These are phyloP conservation scores for Athripsodes cinereus DNA, from an alignment of 2,888 invertebrate species.

Conservation along the genomic window DNA sequence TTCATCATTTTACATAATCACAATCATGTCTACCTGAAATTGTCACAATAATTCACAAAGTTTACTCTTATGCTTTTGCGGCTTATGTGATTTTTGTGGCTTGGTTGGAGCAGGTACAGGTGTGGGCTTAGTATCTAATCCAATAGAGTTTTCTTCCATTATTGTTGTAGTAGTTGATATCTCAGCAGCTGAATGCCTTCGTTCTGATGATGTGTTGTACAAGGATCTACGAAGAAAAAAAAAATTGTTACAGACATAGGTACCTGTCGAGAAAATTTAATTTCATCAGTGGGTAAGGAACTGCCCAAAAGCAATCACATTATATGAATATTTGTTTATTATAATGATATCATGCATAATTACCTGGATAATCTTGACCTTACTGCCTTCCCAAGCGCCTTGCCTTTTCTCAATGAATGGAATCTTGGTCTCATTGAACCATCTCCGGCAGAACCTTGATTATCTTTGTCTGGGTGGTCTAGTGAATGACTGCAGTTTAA, in stretches of 20 bases:
- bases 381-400: constrained; percentile 36
- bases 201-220: constrained; percentile 31
- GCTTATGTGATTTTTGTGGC: constrained; percentile 30
- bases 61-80: constrained; percentile 39
- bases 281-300: no score
- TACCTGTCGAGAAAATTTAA: no score
- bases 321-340: no score
- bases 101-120: constrained; percentile 29
- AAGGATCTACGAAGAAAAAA: constrained; percentile 39
- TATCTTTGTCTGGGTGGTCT: constrained; percentile 39
- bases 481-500: constrained; percentile 61
- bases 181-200: constrained; percentile 24
- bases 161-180: constrained; percentile 24
- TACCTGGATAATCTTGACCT: constrained; percentile 47
- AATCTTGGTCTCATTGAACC: constrained; percentile 35
- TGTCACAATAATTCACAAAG: constrained; percentile 52
- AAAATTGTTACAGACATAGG: not conserved
- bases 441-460: constrained; percentile 36
- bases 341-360: not conserved
- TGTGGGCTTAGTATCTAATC: constrained; percentile 28
- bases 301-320: no score
- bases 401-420: constrained; percentile 42
- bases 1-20: constrained; percentile 26
- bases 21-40: constrained; percentile 31
- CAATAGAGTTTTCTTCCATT: constrained; percentile 19